Base-by-base conservation (phyloP, 2,888 invertebrate genomes). In the Pseudococcus longispinus region DNA sequence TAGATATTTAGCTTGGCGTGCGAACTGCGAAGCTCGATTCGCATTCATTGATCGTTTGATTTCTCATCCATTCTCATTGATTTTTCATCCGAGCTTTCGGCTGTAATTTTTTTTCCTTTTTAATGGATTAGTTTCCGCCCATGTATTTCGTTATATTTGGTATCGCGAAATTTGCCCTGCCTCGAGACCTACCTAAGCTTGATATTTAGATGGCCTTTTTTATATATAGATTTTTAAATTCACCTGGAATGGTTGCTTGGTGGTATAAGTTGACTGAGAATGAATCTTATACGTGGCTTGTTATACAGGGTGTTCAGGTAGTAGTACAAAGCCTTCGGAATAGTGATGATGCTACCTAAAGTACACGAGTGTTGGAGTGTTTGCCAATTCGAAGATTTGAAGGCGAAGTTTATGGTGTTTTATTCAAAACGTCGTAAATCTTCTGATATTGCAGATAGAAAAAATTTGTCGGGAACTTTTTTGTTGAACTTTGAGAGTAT, bases 11-110 rank as follows among this genome's bases (percentile, higher is more conserved):
- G 65, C 65, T 65, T 65, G 20, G 60, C 60, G 60, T 77, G 37
- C 37, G 37, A 37, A 37, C 37, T 37, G 37, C 5, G 37, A 32
- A 77, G 26, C 18, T 77, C 77, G 77, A 65, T 23, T 80, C 9
- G 77, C 77, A n/a, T 80, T 80, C 42, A 80, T 80, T 80, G 42
- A 80, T 80, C 77, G 77, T 80, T 80, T 80, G 77, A 80, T 80
- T 80, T 80, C 37, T 37, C 42, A 29, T 80, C 42, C 29, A 29
- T 80, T 80, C 37, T 37, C 37, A 42, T 80, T 42, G 77, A 42
- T 6, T 42, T 80, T 80, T 74, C 74, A 74, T 74, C 9, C 3
- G n/a, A 32, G 37, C 37, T 37, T 80, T 70, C 18, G 70, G 70
- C 26, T 70, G 70, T 26, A 15, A 11, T 29, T 70, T 70, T 70